These are phyloP conservation scores for Myanophis thanlyinensis DNA, from an alignment of 2,113 vertebrate genomes.

Conservation along the genomic window DNA sequence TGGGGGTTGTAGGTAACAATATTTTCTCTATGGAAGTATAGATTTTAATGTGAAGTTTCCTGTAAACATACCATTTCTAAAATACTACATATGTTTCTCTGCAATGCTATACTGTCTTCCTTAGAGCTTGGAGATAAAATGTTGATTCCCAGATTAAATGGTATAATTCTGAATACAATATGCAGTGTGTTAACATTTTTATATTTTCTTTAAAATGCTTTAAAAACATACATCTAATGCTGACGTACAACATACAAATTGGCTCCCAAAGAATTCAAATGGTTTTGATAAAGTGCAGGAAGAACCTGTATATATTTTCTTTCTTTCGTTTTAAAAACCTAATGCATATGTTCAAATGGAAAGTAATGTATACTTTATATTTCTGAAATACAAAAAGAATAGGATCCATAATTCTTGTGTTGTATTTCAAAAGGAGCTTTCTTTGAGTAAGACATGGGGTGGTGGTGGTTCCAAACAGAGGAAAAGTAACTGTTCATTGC, in stretches of 20 bases:
- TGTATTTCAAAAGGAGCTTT: background rate
- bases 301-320: background rate
- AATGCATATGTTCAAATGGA: background rate
- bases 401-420: conserved; percentile 1
- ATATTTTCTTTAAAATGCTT: background rate
- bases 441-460: background rate
- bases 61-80: conserved; percentile 61
- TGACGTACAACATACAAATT: background rate
- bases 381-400: background rate
- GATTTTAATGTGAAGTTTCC: conserved; percentile 53
- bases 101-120: conserved; percentile 26
- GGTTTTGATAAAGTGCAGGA: conserved; percentile 2
- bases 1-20: conserved; percentile 40
- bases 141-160: background rate
- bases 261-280: background rate
- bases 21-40: conserved; percentile 40
- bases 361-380: conserved; percentile 1
- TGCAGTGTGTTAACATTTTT: background rate
- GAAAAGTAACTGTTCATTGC: background rate
- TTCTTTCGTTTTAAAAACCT: background rate
- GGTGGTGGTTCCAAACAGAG: background rate
- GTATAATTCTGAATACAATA: background rate
- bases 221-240: conserved; percentile 8
- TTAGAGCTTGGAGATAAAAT: background rate
- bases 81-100: conserved; percentile 49